phyloP scores from a whole-genome alignment of 2,888 invertebrate species.

The Endotricha flammealis region DNA sequence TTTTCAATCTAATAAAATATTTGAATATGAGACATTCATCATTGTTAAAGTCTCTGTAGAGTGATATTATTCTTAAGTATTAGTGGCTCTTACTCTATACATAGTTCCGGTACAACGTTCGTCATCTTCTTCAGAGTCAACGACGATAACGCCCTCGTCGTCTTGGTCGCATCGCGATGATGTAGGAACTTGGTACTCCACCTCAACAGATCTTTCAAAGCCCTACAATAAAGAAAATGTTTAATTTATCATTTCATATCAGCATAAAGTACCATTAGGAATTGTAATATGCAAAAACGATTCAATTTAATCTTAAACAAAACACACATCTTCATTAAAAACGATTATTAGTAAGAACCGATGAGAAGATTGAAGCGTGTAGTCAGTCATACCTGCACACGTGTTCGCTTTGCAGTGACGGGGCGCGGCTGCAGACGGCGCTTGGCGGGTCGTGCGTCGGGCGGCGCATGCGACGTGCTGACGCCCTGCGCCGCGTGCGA shows the following conservation, averaged over 20 bases:
- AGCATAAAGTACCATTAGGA: too few species aligned
- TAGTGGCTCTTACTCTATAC: constrained; percentile 55
- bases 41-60: too few species aligned
- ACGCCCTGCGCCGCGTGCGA: constrained; percentile 38
- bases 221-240: constrained; percentile 39
- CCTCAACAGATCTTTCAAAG: constrained; percentile 82
- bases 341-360: too few species aligned
- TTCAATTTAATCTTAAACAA: too few species aligned
- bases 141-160: constrained; percentile 87
- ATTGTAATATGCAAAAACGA: too few species aligned
- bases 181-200: constrained; percentile 91
- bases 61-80: too few species aligned
- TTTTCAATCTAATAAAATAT: too few species aligned
- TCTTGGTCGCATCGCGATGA: constrained; percentile 92
- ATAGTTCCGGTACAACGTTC: constrained; percentile 79
- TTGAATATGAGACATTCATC: too few species aligned
- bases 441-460: constrained; percentile 57
- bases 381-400: constrained; percentile 78
- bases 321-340: too few species aligned
- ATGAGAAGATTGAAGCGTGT: too few species aligned
- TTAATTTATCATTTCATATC: background rate
- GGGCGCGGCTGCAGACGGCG: constrained; percentile 59
- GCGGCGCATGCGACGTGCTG: constrained; percentile 50
- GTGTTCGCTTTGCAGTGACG: constrained; percentile 71
- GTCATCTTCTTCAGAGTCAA: constrained; percentile 88